These are phyloP conservation scores for Stegodyphus dumicola DNA, from an alignment of 1,140 invertebrate species.

Conservation along the genomic window DNA sequence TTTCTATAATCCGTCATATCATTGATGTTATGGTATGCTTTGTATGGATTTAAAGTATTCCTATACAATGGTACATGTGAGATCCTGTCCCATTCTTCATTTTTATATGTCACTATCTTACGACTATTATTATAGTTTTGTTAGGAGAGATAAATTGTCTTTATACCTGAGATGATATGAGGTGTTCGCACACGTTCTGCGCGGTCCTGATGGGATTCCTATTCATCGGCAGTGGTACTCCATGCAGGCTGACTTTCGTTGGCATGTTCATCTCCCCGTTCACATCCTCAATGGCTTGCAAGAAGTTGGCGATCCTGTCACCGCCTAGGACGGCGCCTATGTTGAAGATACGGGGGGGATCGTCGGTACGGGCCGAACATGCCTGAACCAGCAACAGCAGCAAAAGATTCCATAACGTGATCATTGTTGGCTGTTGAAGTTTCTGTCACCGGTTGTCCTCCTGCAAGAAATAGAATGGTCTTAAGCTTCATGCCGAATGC, in stretches of 20 bases:
- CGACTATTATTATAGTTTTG: too few species aligned
- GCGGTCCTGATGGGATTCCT: constrained; percentile 94
- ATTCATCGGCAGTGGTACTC: constrained; percentile 80
- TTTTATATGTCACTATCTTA: too few species aligned
- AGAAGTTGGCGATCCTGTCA: constrained; percentile 80
- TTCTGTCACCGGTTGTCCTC: too few species aligned
- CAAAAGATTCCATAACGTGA: neutral
- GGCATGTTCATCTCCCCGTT: constrained; percentile 85
- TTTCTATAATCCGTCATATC: too few species aligned
- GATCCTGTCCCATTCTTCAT: too few species aligned
- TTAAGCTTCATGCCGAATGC: too few species aligned
- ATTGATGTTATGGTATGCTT: too few species aligned
- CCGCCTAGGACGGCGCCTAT: constrained; percentile 91
- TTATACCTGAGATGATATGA: constrained; percentile 71
- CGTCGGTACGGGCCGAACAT: neutral
- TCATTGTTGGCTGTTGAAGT: too few species aligned
- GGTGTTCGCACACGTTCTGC: constrained; percentile 89
- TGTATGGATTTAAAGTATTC: too few species aligned
- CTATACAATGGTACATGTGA: too few species aligned
- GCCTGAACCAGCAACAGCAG: neutral
- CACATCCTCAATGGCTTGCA: constrained; percentile 81
- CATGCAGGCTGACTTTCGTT: constrained; percentile 73
- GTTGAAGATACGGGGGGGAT: constrained; percentile 57
- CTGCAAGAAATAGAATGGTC: too few species aligned
- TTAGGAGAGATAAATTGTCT: neutral